Evolutionary conservation across 2,888 invertebrate genomes (phyloP).

Genomic region (Nephrotoma guestfalica): DNA sequence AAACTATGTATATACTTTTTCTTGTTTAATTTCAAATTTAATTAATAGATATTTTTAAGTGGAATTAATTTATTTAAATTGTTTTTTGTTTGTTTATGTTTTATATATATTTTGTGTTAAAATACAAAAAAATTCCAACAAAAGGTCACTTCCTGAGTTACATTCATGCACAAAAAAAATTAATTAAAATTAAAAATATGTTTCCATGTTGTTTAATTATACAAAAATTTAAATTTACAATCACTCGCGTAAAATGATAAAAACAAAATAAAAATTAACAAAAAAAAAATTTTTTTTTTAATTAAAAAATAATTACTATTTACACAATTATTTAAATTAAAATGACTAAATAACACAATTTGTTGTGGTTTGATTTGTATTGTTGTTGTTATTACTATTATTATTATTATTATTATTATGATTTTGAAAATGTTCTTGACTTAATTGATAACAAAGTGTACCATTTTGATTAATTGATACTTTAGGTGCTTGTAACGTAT

Average conservation of each 20-base stretch:
- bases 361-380: conserved; percentile 1
- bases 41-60: neutral
- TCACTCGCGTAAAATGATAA: neutral
- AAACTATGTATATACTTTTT: neutral
- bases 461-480: conserved; percentile 4
- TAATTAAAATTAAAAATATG: neutral
- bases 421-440: conserved; percentile 25
- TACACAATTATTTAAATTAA: neutral
- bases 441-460: conserved; percentile 21
- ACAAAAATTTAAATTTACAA: neutral
- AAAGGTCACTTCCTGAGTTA: conserved; percentile 4
- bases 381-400: neutral
- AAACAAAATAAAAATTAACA: neutral
- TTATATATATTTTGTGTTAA: neutral
- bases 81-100: neutral
- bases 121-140: conserved; percentile 3
- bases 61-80: neutral
- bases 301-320: neutral
- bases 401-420: conserved; percentile 2
- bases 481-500: conserved; percentile 1
- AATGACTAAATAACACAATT: conserved; percentile 5
- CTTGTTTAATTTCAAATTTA: neutral
- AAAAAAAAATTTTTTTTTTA: neutral
- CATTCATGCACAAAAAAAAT: neutral
- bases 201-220: neutral